Base-by-base conservation (phyloP, 2,113 vertebrate genomes). In the Labeo rohita region DNA sequence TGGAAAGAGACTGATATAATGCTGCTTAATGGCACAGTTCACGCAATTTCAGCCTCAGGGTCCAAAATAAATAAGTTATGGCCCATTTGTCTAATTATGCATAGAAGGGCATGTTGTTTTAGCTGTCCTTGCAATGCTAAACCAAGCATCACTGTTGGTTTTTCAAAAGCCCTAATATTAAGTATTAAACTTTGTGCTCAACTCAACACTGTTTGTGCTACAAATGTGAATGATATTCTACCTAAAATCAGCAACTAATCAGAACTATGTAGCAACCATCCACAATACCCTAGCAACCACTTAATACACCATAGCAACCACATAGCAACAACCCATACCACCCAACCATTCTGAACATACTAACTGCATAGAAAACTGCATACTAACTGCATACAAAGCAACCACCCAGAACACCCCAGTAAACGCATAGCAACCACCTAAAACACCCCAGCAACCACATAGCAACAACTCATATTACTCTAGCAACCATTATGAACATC, bases 41-140 rank as follows among this genome's bases (percentile, higher is more conserved):
- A 47, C 52, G 23, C n/a, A 52, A 56, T 61, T 80, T 85, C 50
- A 39, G n/a, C 84, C 39, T 85, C 50, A 23, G 74, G 34, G 34
- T 74, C 56, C 75, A 54, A 65, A 61, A 54, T 39, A 61, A 63
- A 82, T 15, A 77, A n/a, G 15, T 39, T 50, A n/a, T 11, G 34
- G 34, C 15, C 21, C 70, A 43, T 79, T 79, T 79, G 6, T 28
- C 63, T 11, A 68, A 21, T 82, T 82, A 34, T 52, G 63, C 15
- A 82, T 68, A 47, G n/a, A 0, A 2, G 12, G 78, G 4, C n/a
- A 65, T 76, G 78, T 80, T 45, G 56, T 43, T 80, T 49, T 66
- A 81, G 56, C 39, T 28, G 28, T 36, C 2, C 65, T 11, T 80
- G 76, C 6, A 23, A 28, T 45, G n/a, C 50, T 80, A 16, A 65